These are phyloP conservation scores for Muscina levida DNA, from an alignment of 2,888 invertebrate species.

Conservation along the genomic window DNA sequence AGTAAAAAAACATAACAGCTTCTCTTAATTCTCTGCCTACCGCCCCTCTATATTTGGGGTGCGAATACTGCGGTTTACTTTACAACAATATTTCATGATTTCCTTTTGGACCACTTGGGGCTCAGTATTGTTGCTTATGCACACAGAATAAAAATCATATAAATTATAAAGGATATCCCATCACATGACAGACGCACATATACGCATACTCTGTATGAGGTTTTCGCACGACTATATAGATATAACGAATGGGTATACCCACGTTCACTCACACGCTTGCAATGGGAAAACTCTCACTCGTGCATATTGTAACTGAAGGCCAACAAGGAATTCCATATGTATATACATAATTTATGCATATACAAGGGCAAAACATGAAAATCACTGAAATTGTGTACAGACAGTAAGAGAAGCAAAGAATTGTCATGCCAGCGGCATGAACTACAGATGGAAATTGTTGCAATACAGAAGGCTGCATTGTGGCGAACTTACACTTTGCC, in stretches of 20 bases:
- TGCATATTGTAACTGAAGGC: background rate
- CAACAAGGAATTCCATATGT: slow-evolving; percentile 29
- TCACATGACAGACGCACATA: slow-evolving; percentile 19
- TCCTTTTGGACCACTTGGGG: background rate
- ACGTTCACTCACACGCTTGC: background rate
- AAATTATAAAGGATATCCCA: slow-evolving; percentile 62
- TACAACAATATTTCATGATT: slow-evolving; percentile 28
- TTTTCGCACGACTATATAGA: too few species aligned
- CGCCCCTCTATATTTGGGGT: slow-evolving; percentile 10
- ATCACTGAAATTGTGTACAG: background rate
- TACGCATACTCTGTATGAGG: background rate
- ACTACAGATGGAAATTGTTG: background rate
- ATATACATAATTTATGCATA: slow-evolving; percentile 31
- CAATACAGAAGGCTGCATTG: background rate
- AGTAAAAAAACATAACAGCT: too few species aligned
- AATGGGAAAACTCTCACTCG: too few species aligned
- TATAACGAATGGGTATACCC: background rate
- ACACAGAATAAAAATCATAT: slow-evolving; percentile 45
- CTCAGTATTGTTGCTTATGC: background rate
- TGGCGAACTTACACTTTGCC: background rate
- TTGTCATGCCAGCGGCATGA: background rate
- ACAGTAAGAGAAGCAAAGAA: background rate
- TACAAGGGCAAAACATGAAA: background rate
- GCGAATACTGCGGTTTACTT: background rate
- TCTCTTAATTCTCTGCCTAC: too few species aligned